A percentile compares a stretch with the other conserved stretches of the same genome.
Evolutionary conservation across 2,888 invertebrate genomes (phyloP).

Genomic region (Drosophila prostipennis): DNA sequence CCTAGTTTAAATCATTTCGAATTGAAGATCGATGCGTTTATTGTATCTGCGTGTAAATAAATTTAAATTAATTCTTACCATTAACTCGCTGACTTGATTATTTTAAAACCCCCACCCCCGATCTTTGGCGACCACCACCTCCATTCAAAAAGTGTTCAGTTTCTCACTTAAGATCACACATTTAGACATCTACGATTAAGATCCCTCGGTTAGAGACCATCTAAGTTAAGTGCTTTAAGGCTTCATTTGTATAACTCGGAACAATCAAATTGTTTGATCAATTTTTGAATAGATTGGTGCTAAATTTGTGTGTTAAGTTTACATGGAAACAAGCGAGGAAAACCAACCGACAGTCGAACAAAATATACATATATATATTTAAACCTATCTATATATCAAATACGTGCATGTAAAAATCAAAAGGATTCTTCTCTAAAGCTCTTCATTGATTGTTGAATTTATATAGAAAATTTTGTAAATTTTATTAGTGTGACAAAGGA

Average conservation of each 20-base stretch:
- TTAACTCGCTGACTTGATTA: constrained; percentile 67
- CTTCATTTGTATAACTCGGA: constrained; percentile 79
- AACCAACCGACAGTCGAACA: constrained; percentile 27
- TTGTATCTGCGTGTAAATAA: constrained; percentile 78
- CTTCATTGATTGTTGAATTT: constrained; percentile 77
- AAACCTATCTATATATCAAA: constrained; percentile 46
- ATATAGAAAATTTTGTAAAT: constrained; percentile 76
- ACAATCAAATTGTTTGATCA: constrained; percentile 82
- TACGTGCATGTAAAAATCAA: constrained; percentile 49
- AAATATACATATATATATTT: constrained; percentile 33
- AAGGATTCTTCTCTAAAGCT: constrained; percentile 56
- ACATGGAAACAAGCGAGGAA: constrained; percentile 46
- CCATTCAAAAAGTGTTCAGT: constrained; percentile 67
- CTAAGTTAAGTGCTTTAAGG: constrained; percentile 69
- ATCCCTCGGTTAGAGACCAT: constrained; percentile 36
- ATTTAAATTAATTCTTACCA: constrained; percentile 69
- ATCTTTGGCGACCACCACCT: not conserved
- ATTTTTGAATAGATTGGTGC: constrained; percentile 83
- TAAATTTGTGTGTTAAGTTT: constrained; percentile 76
- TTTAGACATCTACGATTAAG: constrained; percentile 29
- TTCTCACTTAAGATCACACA: constrained; percentile 23
- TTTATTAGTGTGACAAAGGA: constrained; percentile 65
- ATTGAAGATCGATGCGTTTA: constrained; percentile 65
- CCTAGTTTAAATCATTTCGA: constrained; percentile 42
- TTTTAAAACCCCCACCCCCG: constrained; percentile 43